These are phyloP conservation scores for Drosophila anomalata DNA, from an alignment of 2,888 invertebrate species.

Conservation along the genomic window DNA sequence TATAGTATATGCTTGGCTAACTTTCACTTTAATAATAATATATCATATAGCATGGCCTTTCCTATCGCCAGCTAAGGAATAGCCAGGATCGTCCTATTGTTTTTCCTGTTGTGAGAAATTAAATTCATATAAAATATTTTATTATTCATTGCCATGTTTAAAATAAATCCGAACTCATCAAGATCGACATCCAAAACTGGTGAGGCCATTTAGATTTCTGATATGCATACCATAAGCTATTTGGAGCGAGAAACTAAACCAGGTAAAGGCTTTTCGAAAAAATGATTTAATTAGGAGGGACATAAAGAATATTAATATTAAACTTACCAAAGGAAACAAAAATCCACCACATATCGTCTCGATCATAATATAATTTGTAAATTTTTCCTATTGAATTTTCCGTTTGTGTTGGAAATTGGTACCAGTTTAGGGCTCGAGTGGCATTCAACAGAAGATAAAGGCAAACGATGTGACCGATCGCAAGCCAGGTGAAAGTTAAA, in stretches of 20 bases:
- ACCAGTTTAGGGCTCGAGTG: neutral
- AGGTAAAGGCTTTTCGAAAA: neutral
- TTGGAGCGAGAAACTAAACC: neutral
- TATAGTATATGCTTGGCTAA: neutral
- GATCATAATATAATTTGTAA: neutral
- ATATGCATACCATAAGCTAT: neutral
- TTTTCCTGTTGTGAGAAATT: neutral
- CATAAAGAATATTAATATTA: neutral
- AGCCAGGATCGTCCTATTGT: neutral
- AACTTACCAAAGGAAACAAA: neutral
- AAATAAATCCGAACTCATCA: neutral
- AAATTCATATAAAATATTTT: neutral
- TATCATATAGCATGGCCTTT: neutral
- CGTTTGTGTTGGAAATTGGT: neutral
- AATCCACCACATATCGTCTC: neutral
- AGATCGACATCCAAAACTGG: neutral
- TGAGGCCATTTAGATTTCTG: neutral
- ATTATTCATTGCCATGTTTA: neutral
- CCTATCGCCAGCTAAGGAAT: neutral
- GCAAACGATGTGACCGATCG: neutral
- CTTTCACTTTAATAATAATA: neutral
- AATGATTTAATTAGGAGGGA: neutral
- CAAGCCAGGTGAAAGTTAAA: neutral
- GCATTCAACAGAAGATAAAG: neutral
- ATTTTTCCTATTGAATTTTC: neutral